These are phyloP conservation scores for Yponomeuta sedellus DNA, from an alignment of 2,888 invertebrate species.

Conservation along the genomic window DNA sequence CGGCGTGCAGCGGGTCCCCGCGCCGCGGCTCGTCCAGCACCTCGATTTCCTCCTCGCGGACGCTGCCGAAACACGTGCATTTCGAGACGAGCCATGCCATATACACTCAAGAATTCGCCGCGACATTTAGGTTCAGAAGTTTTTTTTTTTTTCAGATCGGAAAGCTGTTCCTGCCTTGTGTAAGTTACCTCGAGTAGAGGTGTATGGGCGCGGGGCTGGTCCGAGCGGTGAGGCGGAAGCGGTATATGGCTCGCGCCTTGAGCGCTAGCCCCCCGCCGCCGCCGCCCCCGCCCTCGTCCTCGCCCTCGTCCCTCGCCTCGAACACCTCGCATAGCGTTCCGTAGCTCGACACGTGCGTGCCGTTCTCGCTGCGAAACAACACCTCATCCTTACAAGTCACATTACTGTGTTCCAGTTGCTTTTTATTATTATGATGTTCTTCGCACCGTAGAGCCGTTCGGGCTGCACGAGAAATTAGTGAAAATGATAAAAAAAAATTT, in stretches of 20 bases:
- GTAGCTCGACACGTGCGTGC: slow-evolving; percentile 46
- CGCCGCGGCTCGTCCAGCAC: slow-evolving; percentile 52
- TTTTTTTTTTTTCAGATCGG: too few relatives aligned
- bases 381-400: too few relatives aligned
- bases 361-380: slow-evolving; percentile 38
- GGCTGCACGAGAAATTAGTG: too few relatives aligned
- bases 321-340: slow-evolving; percentile 67
- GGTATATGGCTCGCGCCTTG: slow-evolving; percentile 60
- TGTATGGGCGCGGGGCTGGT: slow-evolving; percentile 31
- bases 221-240: slow-evolving; percentile 42
- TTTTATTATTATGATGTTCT: too few relatives aligned
- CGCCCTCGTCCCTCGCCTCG: slow-evolving; percentile 35
- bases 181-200: slow-evolving; percentile 23
- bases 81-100: too few relatives aligned
- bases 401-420: too few relatives aligned
- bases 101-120: too few relatives aligned
- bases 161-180: too few relatives aligned
- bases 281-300: slow-evolving; percentile 13
- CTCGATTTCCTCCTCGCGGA: slow-evolving; percentile 39
- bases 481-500: too few relatives aligned
- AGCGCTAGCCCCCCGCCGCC: slow-evolving; percentile 31
- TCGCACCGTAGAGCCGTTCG: too few relatives aligned
- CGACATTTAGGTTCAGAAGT: too few relatives aligned
- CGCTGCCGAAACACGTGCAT: slow-evolving; percentile 26
- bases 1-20: slow-evolving; percentile 38